Conservation (phyloP, 2,888 invertebrate species). For the Fabriciana adippe region DNA sequence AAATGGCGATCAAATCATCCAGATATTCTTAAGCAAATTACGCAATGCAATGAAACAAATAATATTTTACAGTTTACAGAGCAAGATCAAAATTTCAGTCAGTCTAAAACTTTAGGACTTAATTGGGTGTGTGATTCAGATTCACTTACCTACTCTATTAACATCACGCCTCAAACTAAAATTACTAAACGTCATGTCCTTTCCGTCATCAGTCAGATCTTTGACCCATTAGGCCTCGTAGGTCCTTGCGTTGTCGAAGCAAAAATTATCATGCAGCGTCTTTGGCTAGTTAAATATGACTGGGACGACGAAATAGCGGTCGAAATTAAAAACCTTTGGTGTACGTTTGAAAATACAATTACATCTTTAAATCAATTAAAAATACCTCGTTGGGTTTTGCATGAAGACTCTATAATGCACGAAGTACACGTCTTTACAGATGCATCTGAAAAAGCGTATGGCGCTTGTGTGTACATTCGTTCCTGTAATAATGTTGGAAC, state of each 20-base stretch:
- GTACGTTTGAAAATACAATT: background rate
- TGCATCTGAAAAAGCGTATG: background rate
- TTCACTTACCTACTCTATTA: background rate
- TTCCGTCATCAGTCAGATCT: background rate
- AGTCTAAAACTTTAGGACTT: too few species aligned
- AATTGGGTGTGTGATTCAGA: too few species aligned
- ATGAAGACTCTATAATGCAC: background rate
- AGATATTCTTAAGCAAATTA: too few species aligned
- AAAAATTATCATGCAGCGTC: constrained; percentile 14
- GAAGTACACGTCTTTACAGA: constrained; percentile 1
- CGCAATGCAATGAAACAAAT: too few species aligned
- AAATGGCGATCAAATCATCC: too few species aligned
- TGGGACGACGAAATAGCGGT: too few species aligned
- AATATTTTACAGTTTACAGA: too few species aligned
- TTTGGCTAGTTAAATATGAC: too few species aligned
- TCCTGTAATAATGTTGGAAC: background rate
- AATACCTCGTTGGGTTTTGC: background rate
- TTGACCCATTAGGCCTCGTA: constrained; percentile 13
- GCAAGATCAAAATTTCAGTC: too few species aligned
- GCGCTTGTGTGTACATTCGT: background rate
- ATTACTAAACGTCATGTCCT: background rate
- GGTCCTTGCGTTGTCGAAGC: constrained; percentile 15
- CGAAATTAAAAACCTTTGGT: constrained; percentile 1
- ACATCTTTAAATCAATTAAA: background rate
- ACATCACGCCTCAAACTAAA: background rate